Evolutionary conservation across 2,888 invertebrate species (phyloP).

Genomic region (Embidobia sp.): DNA sequence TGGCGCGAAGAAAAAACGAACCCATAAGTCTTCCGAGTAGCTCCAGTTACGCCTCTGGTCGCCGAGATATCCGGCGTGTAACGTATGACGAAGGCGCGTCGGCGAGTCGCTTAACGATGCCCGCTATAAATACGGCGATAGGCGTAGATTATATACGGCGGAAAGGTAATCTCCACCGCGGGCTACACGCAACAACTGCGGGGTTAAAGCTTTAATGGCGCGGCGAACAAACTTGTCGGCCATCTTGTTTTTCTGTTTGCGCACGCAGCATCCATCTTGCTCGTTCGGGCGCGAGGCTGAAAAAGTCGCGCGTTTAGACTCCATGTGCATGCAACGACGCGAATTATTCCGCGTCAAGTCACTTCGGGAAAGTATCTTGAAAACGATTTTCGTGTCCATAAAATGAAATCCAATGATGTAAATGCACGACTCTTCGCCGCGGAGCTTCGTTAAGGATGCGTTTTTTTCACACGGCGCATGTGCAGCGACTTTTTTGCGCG

Average conservation of each 20-base stretch:
- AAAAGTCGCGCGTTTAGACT: conserved; percentile 2
- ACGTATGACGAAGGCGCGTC: conserved; percentile 52
- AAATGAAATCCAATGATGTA: conserved; percentile 20
- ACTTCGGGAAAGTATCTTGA: conserved; percentile 1
- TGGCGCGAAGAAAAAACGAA: conserved; percentile 2
- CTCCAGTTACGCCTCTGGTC: conserved; percentile 54
- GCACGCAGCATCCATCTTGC: conserved; percentile 17
- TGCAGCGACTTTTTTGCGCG: background rate
- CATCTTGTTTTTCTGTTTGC: conserved; percentile 50
- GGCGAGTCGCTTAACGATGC: conserved; percentile 55
- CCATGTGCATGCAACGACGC: conserved; percentile 4
- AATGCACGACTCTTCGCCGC: background rate
- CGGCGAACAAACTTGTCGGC: conserved; percentile 47
- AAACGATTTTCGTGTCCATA: conserved; percentile 24
- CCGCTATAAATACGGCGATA: conserved; percentile 61
- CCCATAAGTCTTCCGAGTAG: conserved; percentile 32
- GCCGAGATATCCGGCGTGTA: conserved; percentile 42
- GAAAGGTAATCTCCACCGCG: conserved; percentile 54
- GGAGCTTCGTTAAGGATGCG: background rate
- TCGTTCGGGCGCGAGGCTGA: conserved; percentile 2
- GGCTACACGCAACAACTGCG: conserved; percentile 43
- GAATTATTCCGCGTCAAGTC: conserved; percentile 18
- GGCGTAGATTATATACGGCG: conserved; percentile 60
- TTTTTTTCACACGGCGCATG: conserved; percentile 1
- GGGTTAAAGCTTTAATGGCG: conserved; percentile 55